Conservation (phyloP, 92 coral and sea anemone genomes). For the Siderastrea siderea region DNA sequence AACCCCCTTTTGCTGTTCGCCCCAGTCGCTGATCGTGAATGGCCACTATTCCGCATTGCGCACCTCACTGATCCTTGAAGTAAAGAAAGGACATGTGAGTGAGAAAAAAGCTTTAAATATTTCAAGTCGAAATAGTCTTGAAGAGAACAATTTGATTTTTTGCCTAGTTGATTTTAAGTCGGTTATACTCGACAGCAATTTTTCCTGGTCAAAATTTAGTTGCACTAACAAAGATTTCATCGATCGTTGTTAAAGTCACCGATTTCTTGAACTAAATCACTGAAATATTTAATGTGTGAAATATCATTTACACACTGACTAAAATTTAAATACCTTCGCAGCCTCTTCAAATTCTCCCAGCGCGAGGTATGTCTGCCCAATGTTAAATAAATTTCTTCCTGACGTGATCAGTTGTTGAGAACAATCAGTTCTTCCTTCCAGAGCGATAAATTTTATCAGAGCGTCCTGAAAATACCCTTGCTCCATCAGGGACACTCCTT, state of each 20-base stretch:
- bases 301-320: background rate
- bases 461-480: slow-evolving; percentile 88
- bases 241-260: background rate
- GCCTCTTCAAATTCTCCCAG: slow-evolving; percentile 88
- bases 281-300: too few relatives aligned
- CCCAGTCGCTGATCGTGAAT: too few relatives aligned
- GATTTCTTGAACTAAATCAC: background rate
- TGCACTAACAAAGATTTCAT: background rate
- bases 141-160: too few relatives aligned
- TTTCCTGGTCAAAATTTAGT: too few relatives aligned
- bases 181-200: too few relatives aligned
- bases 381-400: slow-evolving; percentile 95
- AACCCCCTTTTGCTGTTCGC: too few relatives aligned
- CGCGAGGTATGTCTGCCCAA: slow-evolving; percentile 91
- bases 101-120: too few relatives aligned
- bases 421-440: slow-evolving; percentile 84
- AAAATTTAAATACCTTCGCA: slow-evolving; percentile 57
- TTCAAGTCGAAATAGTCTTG: too few relatives aligned
- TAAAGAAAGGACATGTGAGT: too few relatives aligned
- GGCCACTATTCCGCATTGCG: too few relatives aligned
- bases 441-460: slow-evolving; percentile 83
- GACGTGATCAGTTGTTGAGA: slow-evolving; percentile 86
- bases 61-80: too few relatives aligned
- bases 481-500: slow-evolving; percentile 85
- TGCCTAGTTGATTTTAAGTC: too few relatives aligned